Base-by-base conservation (phyloP, 1,140 invertebrate species). In the Battus philenor region DNA sequence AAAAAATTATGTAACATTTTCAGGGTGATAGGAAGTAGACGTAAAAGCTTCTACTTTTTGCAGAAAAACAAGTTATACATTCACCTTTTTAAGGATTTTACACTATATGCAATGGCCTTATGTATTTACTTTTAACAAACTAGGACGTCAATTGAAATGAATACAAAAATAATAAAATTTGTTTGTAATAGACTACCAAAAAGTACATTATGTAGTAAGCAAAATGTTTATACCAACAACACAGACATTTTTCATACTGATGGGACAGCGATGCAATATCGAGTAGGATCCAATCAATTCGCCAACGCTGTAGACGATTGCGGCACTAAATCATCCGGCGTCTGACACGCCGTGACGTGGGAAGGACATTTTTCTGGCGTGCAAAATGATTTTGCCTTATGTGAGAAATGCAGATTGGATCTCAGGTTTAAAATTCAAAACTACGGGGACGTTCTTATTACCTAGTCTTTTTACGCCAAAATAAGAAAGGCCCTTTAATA, bases 241-340 rank as follows among this genome's bases (percentile, higher is more conserved):
- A 39, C 12, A n/a, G 27, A 26, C 11, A 39, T 39, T 41, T 41
- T 27, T 41, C 15, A 41, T 27, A 27, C 18, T 26, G 18, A 39
- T 26, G 36, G 12, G 24, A 41, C 38, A 17, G 15, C 2, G 10
- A 26, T 39, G 46, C 49, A 50, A 59, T 55, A 49, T 54, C 26
- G 32, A 27, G 34, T 32, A 47, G 33, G 31, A 51, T 55, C 48
- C 59, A 67, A 70, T 68, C 61, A 67, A 55, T 59, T 52, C 53
- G 39, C 27, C 33, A 44, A 32, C 20, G 43, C 32, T 50, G 45
- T 15, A 53, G 30, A 46, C 54, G 55, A 68, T 61, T 54, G 58
- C 43, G 41, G 47, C 43, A 59, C 59, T 68, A 55, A 59, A 65
- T 68, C 61, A 61, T 38, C 30, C 46, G 33, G 47, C 39, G 45